Evolutionary conservation across 2,797 vertebrate species (phyloP), one percentile per base, ranked within the genome.

Genomic region (Cyprinella venusta): DNA sequence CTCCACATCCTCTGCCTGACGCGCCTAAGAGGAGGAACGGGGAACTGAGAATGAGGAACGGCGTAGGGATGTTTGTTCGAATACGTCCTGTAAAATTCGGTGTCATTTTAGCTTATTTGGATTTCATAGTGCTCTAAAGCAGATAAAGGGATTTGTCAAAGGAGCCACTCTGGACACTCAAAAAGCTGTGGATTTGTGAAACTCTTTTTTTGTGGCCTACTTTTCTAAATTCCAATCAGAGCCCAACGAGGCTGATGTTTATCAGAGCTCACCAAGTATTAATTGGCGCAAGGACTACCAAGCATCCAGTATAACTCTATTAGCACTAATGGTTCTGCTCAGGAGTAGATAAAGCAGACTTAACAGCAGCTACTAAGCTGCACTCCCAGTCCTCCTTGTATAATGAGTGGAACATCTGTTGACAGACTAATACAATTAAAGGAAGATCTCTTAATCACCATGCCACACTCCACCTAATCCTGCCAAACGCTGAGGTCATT

Each of bases 371-470:
- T 56, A 64, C 75, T 88, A 84, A 83, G 79, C 82, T 61, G 42
- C 3, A 38, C 71, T 84, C 79, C 63, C 84, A 71, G 85, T 64
- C 54, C 85, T 76, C 70, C 82, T 87, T 80, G 74, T 86, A 82
- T 87, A 87, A 86, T 85, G 83, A 89, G 85, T 63, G 48, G 75
- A 87, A 88, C 88, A 88, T 88, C 88, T 87, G 86, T 81, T 85
- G 85, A 83, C 69, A 42, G 52, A 85, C 78, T 86, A 89, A 87
- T 84, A 79, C 79, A 88, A 88, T 86, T 86, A 86, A 86, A 87
- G 75, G 75, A 81, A 84, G 86, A 84, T 86, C 85, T 88, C 79
- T 87, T 85, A 86, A 87, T 85, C 71, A 82, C 81, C 79, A 80
- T n/a, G 54, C 83, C 70, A 63, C 69, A 80, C 81, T 79, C 76